These are phyloP conservation scores for Lamellibrachia satsuma DNA, from an alignment of 2,888 invertebrate species.

Conservation along the genomic window DNA sequence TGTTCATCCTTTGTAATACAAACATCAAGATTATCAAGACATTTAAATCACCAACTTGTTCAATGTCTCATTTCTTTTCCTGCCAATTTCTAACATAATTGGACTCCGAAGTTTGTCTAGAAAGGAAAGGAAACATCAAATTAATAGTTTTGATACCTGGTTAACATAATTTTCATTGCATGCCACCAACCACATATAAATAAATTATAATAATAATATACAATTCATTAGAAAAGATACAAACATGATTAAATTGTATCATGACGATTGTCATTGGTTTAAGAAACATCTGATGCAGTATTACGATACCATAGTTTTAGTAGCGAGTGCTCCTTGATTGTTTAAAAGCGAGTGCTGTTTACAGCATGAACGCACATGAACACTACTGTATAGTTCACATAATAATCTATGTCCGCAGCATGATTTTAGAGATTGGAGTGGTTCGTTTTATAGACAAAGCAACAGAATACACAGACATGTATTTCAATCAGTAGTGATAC, in stretches of 20 bases:
- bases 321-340: background rate
- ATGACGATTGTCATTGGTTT: background rate
- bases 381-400: background rate
- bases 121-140: background rate
- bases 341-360: background rate
- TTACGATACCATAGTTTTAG: background rate
- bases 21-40: background rate
- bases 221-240: background rate
- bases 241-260: background rate
- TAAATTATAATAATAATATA: background rate
- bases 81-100: background rate
- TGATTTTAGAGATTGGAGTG: background rate
- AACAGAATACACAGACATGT: background rate
- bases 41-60: background rate
- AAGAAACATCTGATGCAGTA: background rate
- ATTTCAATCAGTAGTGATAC: background rate
- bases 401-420: background rate
- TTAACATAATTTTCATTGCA: background rate
- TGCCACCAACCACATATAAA: background rate
- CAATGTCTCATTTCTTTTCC: background rate
- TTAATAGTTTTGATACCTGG: background rate
- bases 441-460: background rate
- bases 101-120: background rate
- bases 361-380: background rate
- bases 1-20: background rate